Conservation (phyloP, 2,113 vertebrate species). For the Empidonax alnorum region DNA sequence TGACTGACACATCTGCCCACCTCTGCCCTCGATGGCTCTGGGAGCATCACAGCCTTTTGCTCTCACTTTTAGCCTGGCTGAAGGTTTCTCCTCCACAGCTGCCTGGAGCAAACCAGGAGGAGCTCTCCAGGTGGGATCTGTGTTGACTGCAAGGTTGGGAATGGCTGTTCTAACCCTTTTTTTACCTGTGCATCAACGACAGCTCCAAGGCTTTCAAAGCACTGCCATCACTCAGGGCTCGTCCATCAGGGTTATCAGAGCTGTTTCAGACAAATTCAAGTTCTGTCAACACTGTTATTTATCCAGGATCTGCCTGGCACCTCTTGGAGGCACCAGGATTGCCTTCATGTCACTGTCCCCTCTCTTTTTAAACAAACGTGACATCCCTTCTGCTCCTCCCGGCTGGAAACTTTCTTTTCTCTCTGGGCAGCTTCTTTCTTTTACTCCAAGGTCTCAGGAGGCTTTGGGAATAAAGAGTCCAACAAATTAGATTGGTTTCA, state of each 20-base stretch:
- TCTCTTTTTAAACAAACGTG: not conserved
- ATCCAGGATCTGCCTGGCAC: not conserved
- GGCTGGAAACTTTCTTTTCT: constrained; percentile 3
- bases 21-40: not conserved
- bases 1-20: accelerated
- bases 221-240: accelerated
- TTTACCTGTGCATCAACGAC: not conserved
- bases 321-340: not conserved
- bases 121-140: accelerated
- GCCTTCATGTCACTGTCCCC: not conserved
- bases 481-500: constrained; percentile 57
- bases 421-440: not conserved
- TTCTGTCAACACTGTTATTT: not conserved
- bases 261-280: not conserved
- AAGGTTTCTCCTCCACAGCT: not conserved
- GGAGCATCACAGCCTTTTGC: not conserved
- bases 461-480: constrained; percentile 44
- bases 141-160: not conserved
- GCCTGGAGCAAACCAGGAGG: not conserved
- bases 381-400: not conserved
- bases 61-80: not conserved
- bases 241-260: not conserved
- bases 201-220: not conserved
- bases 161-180: not conserved
- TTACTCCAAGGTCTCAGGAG: constrained; percentile 22